Evolutionary conservation across 2,797 vertebrate genomes (phyloP).

Genomic region (Tamandua tetradactyla): DNA sequence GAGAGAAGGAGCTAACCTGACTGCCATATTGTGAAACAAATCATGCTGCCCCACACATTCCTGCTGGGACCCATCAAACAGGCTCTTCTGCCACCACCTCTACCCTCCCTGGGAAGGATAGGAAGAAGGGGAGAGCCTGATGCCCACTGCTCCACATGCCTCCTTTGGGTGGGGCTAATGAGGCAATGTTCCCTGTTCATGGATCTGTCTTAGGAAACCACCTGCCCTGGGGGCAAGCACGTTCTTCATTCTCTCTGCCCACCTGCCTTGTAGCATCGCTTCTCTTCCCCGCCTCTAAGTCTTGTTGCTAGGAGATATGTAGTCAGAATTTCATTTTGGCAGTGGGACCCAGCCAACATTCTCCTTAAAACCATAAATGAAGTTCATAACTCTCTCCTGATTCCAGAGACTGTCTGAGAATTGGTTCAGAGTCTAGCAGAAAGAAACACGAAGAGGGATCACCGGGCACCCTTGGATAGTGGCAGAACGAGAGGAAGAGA

Average conservation of each 20-base stretch:
- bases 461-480: background rate
- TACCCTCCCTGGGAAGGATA: background rate
- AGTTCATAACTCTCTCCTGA: background rate
- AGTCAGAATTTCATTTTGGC: background rate
- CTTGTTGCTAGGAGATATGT: accelerated
- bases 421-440: background rate
- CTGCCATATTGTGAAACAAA: background rate
- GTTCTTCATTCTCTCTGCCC: background rate
- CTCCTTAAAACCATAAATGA: background rate
- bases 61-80: too few species aligned
- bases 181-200: too few species aligned
- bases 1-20: background rate
- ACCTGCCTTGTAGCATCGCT: accelerated
- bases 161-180: too few species aligned
- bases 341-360: background rate
- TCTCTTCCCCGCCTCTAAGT: background rate
- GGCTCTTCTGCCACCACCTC: background rate
- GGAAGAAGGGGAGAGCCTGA: background rate
- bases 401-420: background rate
- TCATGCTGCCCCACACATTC: background rate
- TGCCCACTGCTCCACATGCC: too few species aligned
- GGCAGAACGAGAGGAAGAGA: accelerated
- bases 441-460: background rate
- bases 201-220: background rate
- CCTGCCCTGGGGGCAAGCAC: accelerated